phyloP scores from a whole-genome alignment of 1,140 invertebrate species.

The Dendroctonus valens region DNA sequence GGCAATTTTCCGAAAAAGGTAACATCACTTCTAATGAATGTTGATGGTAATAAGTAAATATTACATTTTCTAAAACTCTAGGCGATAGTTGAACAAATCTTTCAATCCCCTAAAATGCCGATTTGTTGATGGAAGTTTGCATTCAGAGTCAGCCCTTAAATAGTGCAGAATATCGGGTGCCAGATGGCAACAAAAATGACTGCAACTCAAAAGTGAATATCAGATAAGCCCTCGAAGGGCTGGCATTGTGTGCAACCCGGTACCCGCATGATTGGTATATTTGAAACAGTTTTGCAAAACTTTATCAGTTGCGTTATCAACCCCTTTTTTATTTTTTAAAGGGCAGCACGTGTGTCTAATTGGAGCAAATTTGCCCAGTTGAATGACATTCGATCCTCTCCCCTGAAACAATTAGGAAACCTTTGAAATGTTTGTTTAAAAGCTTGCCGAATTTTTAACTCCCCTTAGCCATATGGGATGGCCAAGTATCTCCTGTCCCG shows the following conservation, averaged over 20 bases:
- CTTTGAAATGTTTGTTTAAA: no score
- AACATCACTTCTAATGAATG: no score
- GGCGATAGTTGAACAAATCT: no score
- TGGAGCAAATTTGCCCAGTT: not conserved
- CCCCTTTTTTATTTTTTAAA: constrained; percentile 9
- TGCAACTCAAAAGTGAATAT: constrained; percentile 9
- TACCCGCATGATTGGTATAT: constrained; percentile 27
- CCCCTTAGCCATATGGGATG: no score
- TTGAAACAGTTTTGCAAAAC: constrained; percentile 18
- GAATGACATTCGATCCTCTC: not conserved
- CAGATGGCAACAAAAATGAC: constrained; percentile 6
- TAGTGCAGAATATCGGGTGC: not conserved
- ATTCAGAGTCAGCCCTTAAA: no score
- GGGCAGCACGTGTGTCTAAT: constrained; percentile 14
- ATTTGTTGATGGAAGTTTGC: no score
- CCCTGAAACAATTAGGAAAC: not conserved
- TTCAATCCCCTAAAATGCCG: no score
- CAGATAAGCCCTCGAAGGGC: constrained; percentile 16
- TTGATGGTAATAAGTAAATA: no score
- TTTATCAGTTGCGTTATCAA: constrained; percentile 24
- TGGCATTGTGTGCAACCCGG: constrained; percentile 15
- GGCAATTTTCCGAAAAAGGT: no score
- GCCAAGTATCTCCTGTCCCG: no score
- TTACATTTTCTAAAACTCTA: no score
- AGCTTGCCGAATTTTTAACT: no score